phyloP scores from a whole-genome alignment of 2,888 invertebrate genomes.

The Bruchidius siliquastri region DNA sequence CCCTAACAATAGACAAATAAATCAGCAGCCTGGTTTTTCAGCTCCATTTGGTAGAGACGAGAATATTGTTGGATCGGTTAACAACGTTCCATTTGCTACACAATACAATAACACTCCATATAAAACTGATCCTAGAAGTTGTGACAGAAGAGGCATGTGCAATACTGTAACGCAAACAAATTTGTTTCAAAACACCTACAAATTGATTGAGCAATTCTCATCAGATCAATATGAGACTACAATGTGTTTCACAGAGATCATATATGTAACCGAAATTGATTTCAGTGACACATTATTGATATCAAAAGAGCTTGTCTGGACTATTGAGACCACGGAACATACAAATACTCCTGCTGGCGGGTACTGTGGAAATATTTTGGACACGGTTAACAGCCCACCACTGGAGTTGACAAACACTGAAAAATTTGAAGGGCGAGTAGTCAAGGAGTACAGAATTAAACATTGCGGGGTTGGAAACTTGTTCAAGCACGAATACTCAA shows the following conservation, averaged over 20 bases:
- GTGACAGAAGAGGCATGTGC: not conserved
- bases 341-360: not conserved
- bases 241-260: not conserved
- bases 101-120: not conserved
- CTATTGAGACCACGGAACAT: not conserved
- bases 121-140: not conserved
- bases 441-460: not conserved
- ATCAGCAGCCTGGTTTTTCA: not conserved
- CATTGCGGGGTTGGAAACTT: not conserved
- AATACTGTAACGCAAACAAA: not conserved
- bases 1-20: not conserved
- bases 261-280: not conserved
- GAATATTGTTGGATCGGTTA: not conserved
- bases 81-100: not conserved
- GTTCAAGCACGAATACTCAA: not conserved
- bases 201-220: not conserved
- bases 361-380: not conserved
- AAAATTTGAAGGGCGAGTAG: not conserved
- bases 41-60: not conserved
- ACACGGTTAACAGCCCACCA: not conserved
- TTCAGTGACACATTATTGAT: not conserved
- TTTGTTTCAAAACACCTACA: not conserved
- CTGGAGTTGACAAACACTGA: not conserved
- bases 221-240: not conserved
- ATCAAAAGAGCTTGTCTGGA: not conserved